A percentile compares a stretch with the other conserved stretches of the same genome.
These are phyloP conservation scores for Electrona antarctica DNA, from an alignment of 2,113 vertebrate genomes.

Conservation along the genomic window DNA sequence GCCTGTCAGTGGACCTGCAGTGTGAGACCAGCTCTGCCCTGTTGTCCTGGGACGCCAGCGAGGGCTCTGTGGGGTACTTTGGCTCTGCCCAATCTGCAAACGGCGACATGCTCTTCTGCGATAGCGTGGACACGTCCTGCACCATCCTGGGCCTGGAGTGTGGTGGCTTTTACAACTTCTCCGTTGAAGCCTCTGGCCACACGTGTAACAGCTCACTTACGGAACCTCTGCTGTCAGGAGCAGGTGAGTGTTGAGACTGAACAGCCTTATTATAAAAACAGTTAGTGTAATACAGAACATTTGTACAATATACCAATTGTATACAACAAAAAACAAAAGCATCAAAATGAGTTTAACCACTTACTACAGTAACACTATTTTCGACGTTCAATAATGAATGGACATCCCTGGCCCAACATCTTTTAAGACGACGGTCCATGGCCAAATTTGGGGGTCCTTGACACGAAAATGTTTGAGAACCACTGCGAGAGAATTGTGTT, in stretches of 20 bases:
- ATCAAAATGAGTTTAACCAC: too few relatives aligned
- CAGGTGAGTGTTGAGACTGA: constrained; percentile 64
- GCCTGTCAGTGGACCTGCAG: constrained; percentile 54
- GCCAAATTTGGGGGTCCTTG: too few relatives aligned
- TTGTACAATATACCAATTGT: too few relatives aligned
- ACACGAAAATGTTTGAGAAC: too few relatives aligned
- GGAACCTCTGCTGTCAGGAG: constrained; percentile 54
- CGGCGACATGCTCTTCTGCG: constrained; percentile 54
- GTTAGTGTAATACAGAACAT: too few relatives aligned
- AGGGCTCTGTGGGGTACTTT: constrained; percentile 60
- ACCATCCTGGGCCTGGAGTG: constrained; percentile 68
- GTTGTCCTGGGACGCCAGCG: constrained; percentile 69
- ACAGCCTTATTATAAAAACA: too few relatives aligned
- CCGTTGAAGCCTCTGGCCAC: constrained; percentile 64
- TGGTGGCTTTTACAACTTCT: constrained; percentile 74
- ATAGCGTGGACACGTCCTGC: constrained; percentile 57
- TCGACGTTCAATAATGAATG: too few relatives aligned
- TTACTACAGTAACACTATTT: too few relatives aligned
- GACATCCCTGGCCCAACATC: too few relatives aligned
- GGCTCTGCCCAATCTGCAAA: constrained; percentile 40
- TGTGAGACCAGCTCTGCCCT: constrained; percentile 65
- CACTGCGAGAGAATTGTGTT: too few relatives aligned
- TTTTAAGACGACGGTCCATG: too few relatives aligned
- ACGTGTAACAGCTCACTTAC: constrained; percentile 73
- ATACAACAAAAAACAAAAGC: too few relatives aligned